These are phyloP conservation scores for Achatina immaculata DNA, from an alignment of 1,140 invertebrate species.

Conservation along the genomic window DNA sequence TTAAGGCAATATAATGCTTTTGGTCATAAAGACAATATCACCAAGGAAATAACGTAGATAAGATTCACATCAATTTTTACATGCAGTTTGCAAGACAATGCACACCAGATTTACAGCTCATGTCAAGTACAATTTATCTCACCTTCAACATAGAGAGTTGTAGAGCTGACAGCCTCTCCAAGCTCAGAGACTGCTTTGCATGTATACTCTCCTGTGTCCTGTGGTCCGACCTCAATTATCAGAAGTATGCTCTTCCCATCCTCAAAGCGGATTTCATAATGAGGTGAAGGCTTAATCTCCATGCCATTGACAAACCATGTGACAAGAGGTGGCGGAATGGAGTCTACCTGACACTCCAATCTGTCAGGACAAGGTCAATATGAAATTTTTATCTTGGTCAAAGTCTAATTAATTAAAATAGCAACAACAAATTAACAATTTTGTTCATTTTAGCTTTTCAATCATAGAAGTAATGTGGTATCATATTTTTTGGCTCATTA, in stretches of 20 bases:
- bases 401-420: not conserved
- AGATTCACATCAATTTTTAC: no score
- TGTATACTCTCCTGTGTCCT: conserved; percentile 94
- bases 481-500: no score
- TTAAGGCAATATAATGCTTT: no score
- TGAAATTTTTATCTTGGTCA: no score
- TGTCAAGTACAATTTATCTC: conserved; percentile 22
- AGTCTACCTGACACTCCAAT: conserved; percentile 66
- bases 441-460: no score
- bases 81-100: not conserved
- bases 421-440: no score
- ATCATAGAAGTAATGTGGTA: no score
- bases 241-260: conserved; percentile 65
- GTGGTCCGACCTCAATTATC: conserved; percentile 89
- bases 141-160: conserved; percentile 69
- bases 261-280: conserved; percentile 67
- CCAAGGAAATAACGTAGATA: no score
- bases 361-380: conserved; percentile 50
- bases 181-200: conserved; percentile 91
- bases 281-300: conserved; percentile 68
- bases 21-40: no score
- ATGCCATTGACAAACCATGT: conserved; percentile 71
- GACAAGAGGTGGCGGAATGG: conserved; percentile 64
- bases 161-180: conserved; percentile 79
- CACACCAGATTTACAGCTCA: no score